phyloP scores from a whole-genome alignment of 2,113 vertebrate genomes.

The Pholis gunnellus region DNA sequence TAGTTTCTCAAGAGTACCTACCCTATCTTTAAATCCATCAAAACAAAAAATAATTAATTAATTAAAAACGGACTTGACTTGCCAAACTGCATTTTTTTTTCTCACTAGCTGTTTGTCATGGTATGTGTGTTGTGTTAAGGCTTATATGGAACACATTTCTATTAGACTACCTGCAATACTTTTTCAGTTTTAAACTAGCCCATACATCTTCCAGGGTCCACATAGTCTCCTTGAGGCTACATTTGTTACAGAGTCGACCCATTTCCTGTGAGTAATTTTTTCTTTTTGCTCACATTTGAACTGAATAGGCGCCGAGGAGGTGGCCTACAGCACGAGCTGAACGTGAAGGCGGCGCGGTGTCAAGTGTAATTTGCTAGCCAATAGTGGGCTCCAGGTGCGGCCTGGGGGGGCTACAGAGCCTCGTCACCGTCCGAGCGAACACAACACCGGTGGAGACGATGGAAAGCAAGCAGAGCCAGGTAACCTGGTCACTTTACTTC shows the following conservation, averaged over 20 bases:
- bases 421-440: background rate
- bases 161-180: background rate
- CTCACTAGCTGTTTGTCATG: background rate
- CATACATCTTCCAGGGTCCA: background rate
- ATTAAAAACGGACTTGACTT: background rate
- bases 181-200: background rate
- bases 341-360: background rate
- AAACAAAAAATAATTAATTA: background rate
- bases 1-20: background rate
- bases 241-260: background rate
- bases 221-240: background rate
- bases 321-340: background rate
- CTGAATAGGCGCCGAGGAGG: too few relatives aligned
- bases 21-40: background rate
- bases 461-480: slow-evolving; percentile 35
- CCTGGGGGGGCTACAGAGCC: background rate
- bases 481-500: background rate
- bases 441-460: background rate
- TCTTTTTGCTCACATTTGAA: background rate
- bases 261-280: background rate
- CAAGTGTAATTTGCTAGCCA: background rate
- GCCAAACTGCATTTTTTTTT: background rate
- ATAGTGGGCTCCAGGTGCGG: background rate
- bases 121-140: background rate
- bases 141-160: background rate